phyloP scores from a whole-genome alignment of 2,113 vertebrate species.

The Oreotrochilus melanogaster region DNA sequence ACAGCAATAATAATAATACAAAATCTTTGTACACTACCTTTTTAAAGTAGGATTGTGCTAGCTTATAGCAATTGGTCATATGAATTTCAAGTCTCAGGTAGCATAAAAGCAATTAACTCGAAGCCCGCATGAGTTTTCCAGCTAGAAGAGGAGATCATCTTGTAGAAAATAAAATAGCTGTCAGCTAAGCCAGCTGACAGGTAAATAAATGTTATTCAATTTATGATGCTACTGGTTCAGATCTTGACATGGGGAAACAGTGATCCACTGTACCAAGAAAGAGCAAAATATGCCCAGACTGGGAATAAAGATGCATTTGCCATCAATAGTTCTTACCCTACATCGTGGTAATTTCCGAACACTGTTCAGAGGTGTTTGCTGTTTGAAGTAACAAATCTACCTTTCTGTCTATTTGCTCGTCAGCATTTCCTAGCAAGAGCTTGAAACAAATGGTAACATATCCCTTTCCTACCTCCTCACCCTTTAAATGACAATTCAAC shows the following conservation, averaged over 20 bases:
- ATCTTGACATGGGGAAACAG: not conserved
- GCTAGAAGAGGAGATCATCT: not conserved
- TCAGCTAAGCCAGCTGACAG: not conserved
- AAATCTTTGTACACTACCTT: not conserved
- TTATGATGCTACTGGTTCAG: not conserved
- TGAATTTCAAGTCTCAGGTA: constrained; percentile 21
- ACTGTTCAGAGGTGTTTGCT: not conserved
- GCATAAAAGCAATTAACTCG: constrained; percentile 16
- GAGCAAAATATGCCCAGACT: not conserved
- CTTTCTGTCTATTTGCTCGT: not conserved
- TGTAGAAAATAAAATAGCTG: not conserved
- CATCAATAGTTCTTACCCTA: not conserved
- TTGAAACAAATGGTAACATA: not conserved
- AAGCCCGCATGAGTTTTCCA: not conserved
- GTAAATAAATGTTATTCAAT: not conserved
- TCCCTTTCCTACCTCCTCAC: constrained; percentile 29
- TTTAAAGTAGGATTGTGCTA: constrained; percentile 20
- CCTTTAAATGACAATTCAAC: constrained; percentile 54
- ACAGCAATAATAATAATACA: constrained; percentile 48
- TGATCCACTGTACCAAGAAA: not conserved
- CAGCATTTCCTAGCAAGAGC: constrained; percentile 40
- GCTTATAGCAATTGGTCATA: not conserved
- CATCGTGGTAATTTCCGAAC: not conserved
- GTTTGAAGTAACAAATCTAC: constrained; percentile 1
- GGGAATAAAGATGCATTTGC: not conserved